Evolutionary conservation across 2,797 vertebrate genomes (phyloP), one percentile per base, ranked within the genome.

Genomic region (Gephyroberyx darwinii): DNA sequence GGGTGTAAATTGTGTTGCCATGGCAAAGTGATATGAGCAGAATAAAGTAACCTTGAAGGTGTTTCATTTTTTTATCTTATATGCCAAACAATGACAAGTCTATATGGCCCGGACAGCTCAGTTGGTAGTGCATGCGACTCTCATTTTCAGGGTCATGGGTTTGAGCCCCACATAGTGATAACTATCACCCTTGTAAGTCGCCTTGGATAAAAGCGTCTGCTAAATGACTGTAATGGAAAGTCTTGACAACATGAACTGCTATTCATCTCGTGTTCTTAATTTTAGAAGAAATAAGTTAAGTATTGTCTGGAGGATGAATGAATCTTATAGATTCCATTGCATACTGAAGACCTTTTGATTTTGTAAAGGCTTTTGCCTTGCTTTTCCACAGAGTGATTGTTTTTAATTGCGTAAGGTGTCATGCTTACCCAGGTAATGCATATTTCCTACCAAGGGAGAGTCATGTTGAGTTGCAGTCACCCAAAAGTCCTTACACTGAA

Each of bases 11-110:
- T 61, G 59, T 26, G 86, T 87, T 90, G 78, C 81, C 81, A 83
- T 82, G 81, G 70, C 56, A 78, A 88, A 85, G 51, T 67, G 39
- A 48, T 50, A 71, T 65, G 30, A 80, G 37, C 41, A 69, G 12
- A 65, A 72, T 63, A 83, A 67, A 48, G 63, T 58, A 75, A 80
- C 43, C 31, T 50, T 78, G 71, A 84, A 85, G 77, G 81, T 86
- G 26, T 26, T 26, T 26, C 71, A 85, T 73, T 75, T 78, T 58
- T 26, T 13, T 14, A 22, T 10, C 51, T 26, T 53, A 31, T 35
- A 19, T 33, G 26, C 26, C 26, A 26, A 26, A 26, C 26, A 26
- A 26, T 26, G 26, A 26, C 26, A 26, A 26, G 26, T 26, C 26
- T 26, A 4, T 26, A 2, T 26, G 26, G 26, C 26, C 20, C 45